Conservation (phyloP, 2,797 vertebrate species). For the Hydrolagus colliei region DNA sequence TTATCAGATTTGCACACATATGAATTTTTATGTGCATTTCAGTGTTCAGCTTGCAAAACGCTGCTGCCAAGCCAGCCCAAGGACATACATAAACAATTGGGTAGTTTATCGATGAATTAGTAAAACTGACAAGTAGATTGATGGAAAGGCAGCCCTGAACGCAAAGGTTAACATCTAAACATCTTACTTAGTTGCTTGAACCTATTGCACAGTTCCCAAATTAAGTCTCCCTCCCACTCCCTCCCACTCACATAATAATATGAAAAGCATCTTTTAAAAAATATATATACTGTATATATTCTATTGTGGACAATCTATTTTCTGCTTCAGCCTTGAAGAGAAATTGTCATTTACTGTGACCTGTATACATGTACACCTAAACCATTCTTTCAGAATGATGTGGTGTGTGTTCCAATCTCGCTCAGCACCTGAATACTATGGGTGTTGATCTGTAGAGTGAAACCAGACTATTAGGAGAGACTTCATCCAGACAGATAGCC, state of each 20-base stretch:
- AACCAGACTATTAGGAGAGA: too few species aligned
- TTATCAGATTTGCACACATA: not conserved
- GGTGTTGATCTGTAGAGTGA: too few species aligned
- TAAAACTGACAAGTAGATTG: slow-evolving; percentile 3
- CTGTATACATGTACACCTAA: not conserved
- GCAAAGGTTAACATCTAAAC: not conserved
- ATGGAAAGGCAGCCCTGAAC: not conserved
- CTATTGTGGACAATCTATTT: not conserved
- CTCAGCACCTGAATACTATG: too few species aligned
- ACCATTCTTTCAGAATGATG: not conserved
- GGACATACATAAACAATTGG: not conserved
- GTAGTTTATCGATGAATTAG: not conserved
- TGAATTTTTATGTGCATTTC: not conserved
- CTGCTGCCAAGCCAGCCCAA: not conserved
- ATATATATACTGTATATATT: too few species aligned
- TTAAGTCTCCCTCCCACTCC: not conserved
- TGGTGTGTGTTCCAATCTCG: too few species aligned
- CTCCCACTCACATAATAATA: not conserved
- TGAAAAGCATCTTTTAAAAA: not conserved
- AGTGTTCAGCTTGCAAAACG: not conserved
- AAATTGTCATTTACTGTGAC: not conserved
- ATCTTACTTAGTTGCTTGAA: not conserved
- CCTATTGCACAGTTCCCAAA: not conserved
- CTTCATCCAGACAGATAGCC: not conserved
- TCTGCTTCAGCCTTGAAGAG: not conserved